A percentile compares a stretch with the other conserved stretches of the same genome.
These are phyloP conservation scores for Calliphora vomitoria DNA, from an alignment of 2,888 invertebrate species.

Conservation along the genomic window DNA sequence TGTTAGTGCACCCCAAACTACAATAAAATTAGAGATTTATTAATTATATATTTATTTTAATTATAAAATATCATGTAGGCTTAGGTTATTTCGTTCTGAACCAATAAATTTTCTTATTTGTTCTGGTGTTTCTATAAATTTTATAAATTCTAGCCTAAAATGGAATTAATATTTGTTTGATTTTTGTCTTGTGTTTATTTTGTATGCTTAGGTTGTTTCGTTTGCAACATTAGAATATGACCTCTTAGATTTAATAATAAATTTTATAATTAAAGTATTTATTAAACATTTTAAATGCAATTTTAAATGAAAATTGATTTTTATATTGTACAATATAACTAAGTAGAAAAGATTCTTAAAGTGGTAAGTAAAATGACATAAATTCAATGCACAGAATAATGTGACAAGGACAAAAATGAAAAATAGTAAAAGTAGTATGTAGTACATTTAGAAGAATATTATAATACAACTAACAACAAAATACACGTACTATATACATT, in stretches of 20 bases:
- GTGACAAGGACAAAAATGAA: constrained; percentile 15
- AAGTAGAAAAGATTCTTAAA: neutral
- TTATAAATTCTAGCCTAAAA: too few species aligned
- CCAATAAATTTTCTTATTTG: too few species aligned
- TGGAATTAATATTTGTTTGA: too few species aligned
- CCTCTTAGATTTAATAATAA: neutral
- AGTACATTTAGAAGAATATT: neutral
- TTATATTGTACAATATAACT: too few species aligned
- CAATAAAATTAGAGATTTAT: too few species aligned
- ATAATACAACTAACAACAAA: neutral
- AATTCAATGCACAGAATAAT: constrained; percentile 1
- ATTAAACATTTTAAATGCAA: neutral
- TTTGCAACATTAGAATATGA: neutral
- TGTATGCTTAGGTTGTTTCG: too few species aligned
- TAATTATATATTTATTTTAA: too few species aligned
- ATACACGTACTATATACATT: neutral
- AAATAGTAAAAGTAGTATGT: neutral
- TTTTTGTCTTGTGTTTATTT: too few species aligned
- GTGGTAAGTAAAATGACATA: constrained; percentile 3
- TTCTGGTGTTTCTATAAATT: too few species aligned
- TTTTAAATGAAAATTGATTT: neutral
- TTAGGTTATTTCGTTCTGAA: too few species aligned
- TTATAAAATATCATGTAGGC: too few species aligned
- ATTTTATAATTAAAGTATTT: neutral
- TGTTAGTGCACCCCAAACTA: too few species aligned